These are phyloP conservation scores for Coracias cyanogaster DNA, from an alignment of 2,797 vertebrate genomes.

Conservation along the genomic window DNA sequence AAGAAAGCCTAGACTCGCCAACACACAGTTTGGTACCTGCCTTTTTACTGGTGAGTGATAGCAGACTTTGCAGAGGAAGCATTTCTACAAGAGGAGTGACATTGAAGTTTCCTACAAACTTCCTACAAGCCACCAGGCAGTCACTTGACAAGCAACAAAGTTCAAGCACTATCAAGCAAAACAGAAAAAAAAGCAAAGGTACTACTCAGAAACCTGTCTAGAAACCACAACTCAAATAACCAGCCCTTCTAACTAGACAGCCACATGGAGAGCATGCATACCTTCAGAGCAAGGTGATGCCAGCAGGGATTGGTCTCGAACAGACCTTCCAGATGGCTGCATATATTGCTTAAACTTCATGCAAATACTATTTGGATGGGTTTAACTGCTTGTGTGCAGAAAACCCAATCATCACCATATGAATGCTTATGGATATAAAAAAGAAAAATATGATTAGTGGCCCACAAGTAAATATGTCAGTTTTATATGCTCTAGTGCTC, in stretches of 20 bases:
- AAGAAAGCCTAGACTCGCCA: not conserved
- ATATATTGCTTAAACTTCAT: conserved; percentile 34
- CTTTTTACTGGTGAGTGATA: not conserved
- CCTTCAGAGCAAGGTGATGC: conserved; percentile 51
- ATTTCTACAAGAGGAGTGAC: not conserved
- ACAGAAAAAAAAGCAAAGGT: not conserved
- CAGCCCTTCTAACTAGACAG: conserved; percentile 18
- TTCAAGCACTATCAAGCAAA: conserved; percentile 4
- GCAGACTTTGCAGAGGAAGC: conserved; percentile 25
- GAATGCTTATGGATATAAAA: not conserved
- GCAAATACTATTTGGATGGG: not conserved
- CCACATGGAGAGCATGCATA: conserved; percentile 18
- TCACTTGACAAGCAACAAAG: conserved; percentile 30
- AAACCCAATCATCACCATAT: not conserved
- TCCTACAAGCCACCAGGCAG: not conserved
- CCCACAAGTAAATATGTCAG: not conserved
- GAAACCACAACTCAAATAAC: conserved; percentile 39
- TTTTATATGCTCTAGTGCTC: not conserved
- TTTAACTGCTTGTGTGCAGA: conserved; percentile 34
- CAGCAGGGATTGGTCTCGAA: conserved; percentile 33
- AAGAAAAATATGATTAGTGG: not conserved
- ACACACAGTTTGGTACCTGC: not conserved
- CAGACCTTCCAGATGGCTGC: conserved; percentile 47
- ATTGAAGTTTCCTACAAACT: conserved; percentile 27
- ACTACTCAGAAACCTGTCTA: not conserved